phyloP scores from a whole-genome alignment of 2,888 invertebrate species.

The Trichacis sp. region DNA sequence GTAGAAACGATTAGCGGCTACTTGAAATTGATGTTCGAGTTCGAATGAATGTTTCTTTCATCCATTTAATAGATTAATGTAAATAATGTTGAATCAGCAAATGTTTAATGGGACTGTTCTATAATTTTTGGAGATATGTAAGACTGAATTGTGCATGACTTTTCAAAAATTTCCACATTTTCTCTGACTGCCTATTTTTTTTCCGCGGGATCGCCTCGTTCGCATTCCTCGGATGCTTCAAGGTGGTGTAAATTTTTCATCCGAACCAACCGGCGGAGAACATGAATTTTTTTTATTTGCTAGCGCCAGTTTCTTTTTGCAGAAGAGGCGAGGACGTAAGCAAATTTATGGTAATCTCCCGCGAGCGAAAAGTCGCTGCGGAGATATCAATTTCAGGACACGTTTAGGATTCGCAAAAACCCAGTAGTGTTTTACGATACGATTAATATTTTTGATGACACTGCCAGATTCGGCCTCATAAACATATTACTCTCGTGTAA shows the following conservation, averaged over 20 bases:
- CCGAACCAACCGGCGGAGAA: conserved; percentile 6
- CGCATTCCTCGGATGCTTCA: neutral
- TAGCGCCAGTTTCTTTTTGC: conserved; percentile 39
- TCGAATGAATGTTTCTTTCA: too few relatives aligned
- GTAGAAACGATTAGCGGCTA: too few relatives aligned
- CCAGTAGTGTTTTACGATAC: conserved; percentile 26
- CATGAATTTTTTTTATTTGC: conserved; percentile 11
- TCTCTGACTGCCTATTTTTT: too few relatives aligned
- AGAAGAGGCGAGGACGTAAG: conserved; percentile 44
- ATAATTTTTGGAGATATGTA: too few relatives aligned
- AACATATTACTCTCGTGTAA: conserved; percentile 29
- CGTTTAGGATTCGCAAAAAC: conserved; percentile 31
- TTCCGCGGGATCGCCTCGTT: neutral
- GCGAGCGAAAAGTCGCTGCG: conserved; percentile 36
- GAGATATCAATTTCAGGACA: conserved; percentile 41
- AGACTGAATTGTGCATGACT: too few relatives aligned
- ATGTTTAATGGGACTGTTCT: too few relatives aligned
- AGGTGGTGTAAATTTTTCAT: conserved; percentile 7
- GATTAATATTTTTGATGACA: conserved; percentile 38
- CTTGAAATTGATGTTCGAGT: too few relatives aligned
- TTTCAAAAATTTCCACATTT: too few relatives aligned
- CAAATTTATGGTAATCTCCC: conserved; percentile 44
- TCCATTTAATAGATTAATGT: too few relatives aligned
- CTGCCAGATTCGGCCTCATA: conserved; percentile 33
- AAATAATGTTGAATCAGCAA: too few relatives aligned